A percentile compares a stretch with the other conserved stretches of the same genome.
These are phyloP conservation scores for Habropoda laboriosa DNA, from an alignment of 1,140 invertebrate genomes.

Conservation along the genomic window DNA sequence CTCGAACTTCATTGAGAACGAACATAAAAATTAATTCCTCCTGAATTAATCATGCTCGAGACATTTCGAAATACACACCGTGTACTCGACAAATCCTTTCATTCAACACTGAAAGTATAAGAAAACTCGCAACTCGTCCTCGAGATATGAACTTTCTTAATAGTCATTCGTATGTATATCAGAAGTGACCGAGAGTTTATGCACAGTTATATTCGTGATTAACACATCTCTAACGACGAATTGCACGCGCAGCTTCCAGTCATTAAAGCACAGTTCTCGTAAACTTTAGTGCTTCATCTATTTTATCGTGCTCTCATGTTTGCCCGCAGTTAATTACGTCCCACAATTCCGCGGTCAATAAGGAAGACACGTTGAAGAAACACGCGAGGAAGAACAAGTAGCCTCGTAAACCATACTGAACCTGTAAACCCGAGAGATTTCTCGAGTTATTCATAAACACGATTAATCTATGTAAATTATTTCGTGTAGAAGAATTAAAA, in stretches of 20 bases:
- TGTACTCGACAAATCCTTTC: not conserved
- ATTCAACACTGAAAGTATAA: not conserved
- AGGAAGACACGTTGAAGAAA: not conserved
- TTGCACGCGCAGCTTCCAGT: not conserved
- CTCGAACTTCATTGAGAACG: not conserved
- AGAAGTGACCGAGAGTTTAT: not conserved
- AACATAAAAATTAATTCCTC: not conserved
- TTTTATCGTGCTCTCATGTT: slow-evolving; percentile 8
- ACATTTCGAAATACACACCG: not conserved
- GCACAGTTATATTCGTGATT: not conserved
- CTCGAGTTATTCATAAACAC: not conserved
- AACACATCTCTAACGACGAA: slow-evolving; percentile 7
- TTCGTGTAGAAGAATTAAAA: not conserved
- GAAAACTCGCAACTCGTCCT: not conserved
- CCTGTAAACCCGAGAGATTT: not conserved
- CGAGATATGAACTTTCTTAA: not conserved
- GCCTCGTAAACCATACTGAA: not conserved
- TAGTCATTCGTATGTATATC: not conserved
- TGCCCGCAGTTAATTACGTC: slow-evolving; percentile 1
- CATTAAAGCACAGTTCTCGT: not conserved
- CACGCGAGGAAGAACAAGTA: not conserved
- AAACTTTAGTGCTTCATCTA: not conserved
- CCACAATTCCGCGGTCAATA: not conserved
- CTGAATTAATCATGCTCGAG: not conserved
- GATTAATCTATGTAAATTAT: not conserved